Evolutionary conservation across 92 coral and sea anemone species (phyloP), one percentile per base, ranked within the genome.

Genomic region (Ricordea florida): DNA sequence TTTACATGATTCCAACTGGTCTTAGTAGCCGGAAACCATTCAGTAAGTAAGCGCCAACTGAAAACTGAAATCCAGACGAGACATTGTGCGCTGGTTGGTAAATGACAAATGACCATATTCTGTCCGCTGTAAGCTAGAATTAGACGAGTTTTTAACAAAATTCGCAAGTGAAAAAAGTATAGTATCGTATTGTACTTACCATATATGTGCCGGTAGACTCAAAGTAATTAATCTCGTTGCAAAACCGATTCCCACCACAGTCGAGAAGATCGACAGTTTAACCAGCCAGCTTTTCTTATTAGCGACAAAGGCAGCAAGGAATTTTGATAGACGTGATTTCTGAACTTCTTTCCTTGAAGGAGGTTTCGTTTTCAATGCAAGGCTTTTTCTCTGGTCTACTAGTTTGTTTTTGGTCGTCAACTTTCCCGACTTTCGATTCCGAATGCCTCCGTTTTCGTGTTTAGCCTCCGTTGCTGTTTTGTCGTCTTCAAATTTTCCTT

Each of bases 121-220:
- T n/a, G n/a, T n/a, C n/a, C n/a, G n/a, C n/a, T n/a, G n/a, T n/a
- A n/a, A n/a, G n/a, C n/a, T n/a, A n/a, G n/a, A n/a, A n/a, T n/a
- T n/a, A n/a, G n/a, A n/a, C n/a, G n/a, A n/a, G n/a, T n/a, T n/a
- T n/a, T n/a, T n/a, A n/a, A n/a, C n/a, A n/a, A n/a, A n/a, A n/a
- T n/a, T n/a, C n/a, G n/a, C n/a, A n/a, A n/a, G n/a, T n/a, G n/a
- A n/a, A n/a, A n/a, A n/a, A n/a, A n/a, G n/a, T n/a, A n/a, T n/a
- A n/a, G n/a, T n/a, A n/a, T n/a, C n/a, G n/a, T 5, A n/a, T 47
- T 7, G 6, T 21, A 84, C 99, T 83, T 26, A 96, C 99, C 99
- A 96, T 28, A 96, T 89, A 81, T 86, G 99, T 41, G 72, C 46
- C 16, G 99, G 99, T 5, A 82, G 74, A 24, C 84, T 49, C 21